Base-by-base conservation (phyloP, 2,113 vertebrate genomes). In the Rallus limicola region DNA sequence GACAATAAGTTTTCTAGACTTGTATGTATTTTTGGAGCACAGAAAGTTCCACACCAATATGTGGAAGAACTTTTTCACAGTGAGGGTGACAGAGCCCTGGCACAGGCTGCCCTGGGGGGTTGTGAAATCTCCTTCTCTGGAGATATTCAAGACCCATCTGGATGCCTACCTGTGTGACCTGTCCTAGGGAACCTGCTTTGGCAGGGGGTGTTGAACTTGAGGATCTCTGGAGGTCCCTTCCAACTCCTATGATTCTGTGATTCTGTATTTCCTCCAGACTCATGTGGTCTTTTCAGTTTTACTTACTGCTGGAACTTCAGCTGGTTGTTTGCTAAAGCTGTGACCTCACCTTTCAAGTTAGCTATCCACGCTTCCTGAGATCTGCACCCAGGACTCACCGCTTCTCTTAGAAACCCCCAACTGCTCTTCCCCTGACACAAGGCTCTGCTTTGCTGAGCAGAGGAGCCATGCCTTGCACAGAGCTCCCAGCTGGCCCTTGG, bases 401-500 rank as follows among this genome's bases (percentile, higher is more conserved):
- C 15, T 52, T 2, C 18, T 62, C 12, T 58, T 26, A 17, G 74
- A 82, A 82, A 21, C 11, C 8, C 21, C 64, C 46, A 6, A 1
- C 4, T 29, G 55, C 6, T 72, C 24, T 65, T 80, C 26, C 20
- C 36, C 63, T 36, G 31, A 36, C 36, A 33, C 13, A n/a, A 13
- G 53, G 16, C 16, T 83, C 50, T 83, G 28, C 34, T 31, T 70
- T 36, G 52, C 44, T 36, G 11, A 34, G 24, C 1, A 0, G 55
- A 79, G 53, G 33, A 90, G 21, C 3, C 0, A 1, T 68, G 46
- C 9, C 75, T 28, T 26, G 34, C 17, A 1, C 1, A 28, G 42
- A 56, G 4, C 14, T 67, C 12, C 36, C 21, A 50, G n/a, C 6
- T 76, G 34, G 24, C 5, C 11, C 23, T 75, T 5, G 6, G 33